Base-by-base conservation (phyloP, 2,113 vertebrate genomes). In the Columbina picui region DNA sequence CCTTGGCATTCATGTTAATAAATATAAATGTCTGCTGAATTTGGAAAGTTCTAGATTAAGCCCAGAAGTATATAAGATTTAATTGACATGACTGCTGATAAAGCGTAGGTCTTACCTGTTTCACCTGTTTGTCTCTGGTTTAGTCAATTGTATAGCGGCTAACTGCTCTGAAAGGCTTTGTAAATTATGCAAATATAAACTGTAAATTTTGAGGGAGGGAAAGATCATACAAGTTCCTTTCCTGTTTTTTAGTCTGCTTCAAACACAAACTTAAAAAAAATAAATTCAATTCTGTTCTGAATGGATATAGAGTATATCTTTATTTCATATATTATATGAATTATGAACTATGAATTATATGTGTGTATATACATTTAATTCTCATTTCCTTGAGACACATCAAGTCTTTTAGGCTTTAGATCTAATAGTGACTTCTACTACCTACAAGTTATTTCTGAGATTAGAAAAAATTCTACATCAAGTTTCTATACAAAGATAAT, bases 11-110 rank as follows among this genome's bases (percentile, higher is more conserved):
- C 39, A 80, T 69, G 34, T 23, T 86, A 71, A 70, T 85, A 79
- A 75, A 75, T 38, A 39, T 67, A 49, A 87, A 75, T 32, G 2
- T 36, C 10, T 41, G 5, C 38, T 74, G 49, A 38, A 9, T 74
- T 90, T 52, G 70, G 45, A 61, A 79, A 73, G 21, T 73, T 64
- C 67, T 85, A 73, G 70, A 64, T 82, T 76, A 92, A 90, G 36
- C n/a, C 30, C 13, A 76, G 16, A 2, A 56, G 65, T 90, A 95
- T 55, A 76, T 84, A 97, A 93, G 93, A 91, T 61, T 78, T 71
- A 81, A 59, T 93, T 90, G 60, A 69, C 36, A 59, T 76, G 92
- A 39, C n/a, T 85, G 7, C 30, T 68, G 20, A 20, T 78, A 29
- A 93, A 91, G 29, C 43, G 19, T 3, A 68, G 26, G 45, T 59